A percentile compares a stretch with the other conserved stretches of the same genome.
phyloP scores from a whole-genome alignment of 92 coral and sea anemone species.

The Plumapathes pennacea region DNA sequence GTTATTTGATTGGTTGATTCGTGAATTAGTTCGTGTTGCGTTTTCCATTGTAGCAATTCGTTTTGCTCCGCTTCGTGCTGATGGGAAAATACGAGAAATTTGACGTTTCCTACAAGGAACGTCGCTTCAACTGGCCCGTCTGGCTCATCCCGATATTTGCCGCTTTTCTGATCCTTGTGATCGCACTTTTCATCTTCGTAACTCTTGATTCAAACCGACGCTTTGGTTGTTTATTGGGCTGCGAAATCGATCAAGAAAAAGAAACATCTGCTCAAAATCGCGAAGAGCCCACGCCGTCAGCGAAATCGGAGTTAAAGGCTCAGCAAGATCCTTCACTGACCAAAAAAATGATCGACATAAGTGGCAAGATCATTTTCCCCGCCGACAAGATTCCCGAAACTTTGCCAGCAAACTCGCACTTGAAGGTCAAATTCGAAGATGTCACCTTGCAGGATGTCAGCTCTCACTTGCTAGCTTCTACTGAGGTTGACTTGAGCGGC shows the following conservation, averaged over 20 bases:
- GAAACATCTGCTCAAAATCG: too few relatives aligned
- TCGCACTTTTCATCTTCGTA: conserved; percentile 66
- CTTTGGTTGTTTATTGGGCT: conserved; percentile 70
- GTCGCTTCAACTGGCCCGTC: conserved; percentile 65
- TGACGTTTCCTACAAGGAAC: conserved; percentile 66
- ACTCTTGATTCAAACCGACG: conserved; percentile 63
- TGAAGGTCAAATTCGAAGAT: conserved; percentile 74
- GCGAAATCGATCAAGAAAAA: conserved; percentile 34
- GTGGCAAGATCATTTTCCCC: conserved; percentile 16
- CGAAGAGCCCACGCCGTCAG: too few relatives aligned
- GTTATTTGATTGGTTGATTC: too few relatives aligned
- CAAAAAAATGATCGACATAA: conserved; percentile 8
- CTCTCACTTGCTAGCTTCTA: conserved; percentile 42
- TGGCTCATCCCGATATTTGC: conserved; percentile 75
- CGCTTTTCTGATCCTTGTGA: conserved; percentile 51
- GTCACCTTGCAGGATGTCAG: conserved; percentile 63
- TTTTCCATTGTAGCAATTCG: too few relatives aligned
- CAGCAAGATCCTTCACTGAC: background rate
- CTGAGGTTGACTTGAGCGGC: conserved; percentile 44
- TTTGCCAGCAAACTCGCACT: conserved; percentile 59
- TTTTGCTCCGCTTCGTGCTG: too few relatives aligned
- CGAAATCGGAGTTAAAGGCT: too few relatives aligned
- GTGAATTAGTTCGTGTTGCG: too few relatives aligned
- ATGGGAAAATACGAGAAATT: conserved; percentile 34
- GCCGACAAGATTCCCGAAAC: conserved; percentile 25